Evolutionary conservation across 2,888 invertebrate genomes (phyloP), one percentile per base, ranked within the genome.

Genomic region (Cecidostiba fungosa): DNA sequence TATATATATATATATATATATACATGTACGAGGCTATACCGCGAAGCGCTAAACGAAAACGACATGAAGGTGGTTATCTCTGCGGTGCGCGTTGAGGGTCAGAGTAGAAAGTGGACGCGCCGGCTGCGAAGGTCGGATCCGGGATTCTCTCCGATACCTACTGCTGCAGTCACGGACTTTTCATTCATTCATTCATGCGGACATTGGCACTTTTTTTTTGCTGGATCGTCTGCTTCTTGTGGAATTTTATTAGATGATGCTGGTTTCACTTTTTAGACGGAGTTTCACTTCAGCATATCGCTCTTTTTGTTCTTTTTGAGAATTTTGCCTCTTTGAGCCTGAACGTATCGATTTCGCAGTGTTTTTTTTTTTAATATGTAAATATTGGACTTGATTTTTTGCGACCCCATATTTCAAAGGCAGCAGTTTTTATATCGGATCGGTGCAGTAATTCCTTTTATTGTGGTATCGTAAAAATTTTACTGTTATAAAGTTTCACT

Each of bases 61-160:
- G 92, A 92, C 91, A 91, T 92, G 89, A 88, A 76, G 84, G 85
- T 72, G 84, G 87, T 88, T 89, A 88, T 88, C 88, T 88, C 70
- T 23, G 29, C 43, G 62, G 59, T 26, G 74, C 82, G 36, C 39
- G 72, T 83, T 62, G 78, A 89, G 91, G 92, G 93, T 92, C 92
- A 92, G 91, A 92, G 91, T 93, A 93, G 93, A 93, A 93, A 93
- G 93, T 93, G 93, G 90, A 90, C 89, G 77, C 87, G 88, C 88
- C 85, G 88, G 89, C 87, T 89, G 83, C 91, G 92, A 92, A 93
- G 93, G 92, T 92, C 91, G 92, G 91, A 92, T 93, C 92, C 93
- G 92, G 93, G 92, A 92, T 91, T 79, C 85, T 85, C 66, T 26
- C 14, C 66, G 69, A 59, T 62, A 66, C n/a, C n/a, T n/a, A n/a